Conservation (phyloP, 2,888 invertebrate species). For the Sminthurinus aureus region DNA sequence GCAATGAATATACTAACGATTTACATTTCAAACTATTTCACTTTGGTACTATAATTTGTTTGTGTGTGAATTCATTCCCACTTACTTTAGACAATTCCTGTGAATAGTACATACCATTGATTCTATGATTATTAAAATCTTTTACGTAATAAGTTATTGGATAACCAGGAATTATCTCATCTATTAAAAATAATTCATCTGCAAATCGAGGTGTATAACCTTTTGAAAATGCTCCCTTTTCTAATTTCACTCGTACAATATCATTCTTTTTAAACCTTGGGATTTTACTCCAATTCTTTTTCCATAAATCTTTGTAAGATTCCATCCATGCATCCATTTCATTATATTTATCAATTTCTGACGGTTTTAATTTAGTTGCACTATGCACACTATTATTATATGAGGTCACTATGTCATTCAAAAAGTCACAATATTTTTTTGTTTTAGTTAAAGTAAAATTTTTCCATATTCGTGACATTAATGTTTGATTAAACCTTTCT, state of each 20-base stretch:
- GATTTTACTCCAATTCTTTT: background rate
- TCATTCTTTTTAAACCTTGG: background rate
- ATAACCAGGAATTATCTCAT: background rate
- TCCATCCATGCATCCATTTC: constrained; percentile 29
- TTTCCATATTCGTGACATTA: constrained; percentile 32
- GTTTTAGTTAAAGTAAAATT: constrained; percentile 30
- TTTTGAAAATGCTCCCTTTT: constrained; percentile 32
- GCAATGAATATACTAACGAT: too few relatives aligned
- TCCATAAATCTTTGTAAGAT: background rate
- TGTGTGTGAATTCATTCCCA: background rate
- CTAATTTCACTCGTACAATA: background rate
- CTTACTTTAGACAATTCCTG: background rate
- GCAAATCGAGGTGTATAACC: constrained; percentile 35
- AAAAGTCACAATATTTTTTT: constrained; percentile 34
- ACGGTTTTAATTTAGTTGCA: constrained; percentile 26
- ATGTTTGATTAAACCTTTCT: constrained; percentile 44
- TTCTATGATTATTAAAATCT: background rate
- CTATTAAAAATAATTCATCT: constrained; percentile 17
- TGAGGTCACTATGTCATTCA: constrained; percentile 11
- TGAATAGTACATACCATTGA: background rate
- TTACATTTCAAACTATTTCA: background rate
- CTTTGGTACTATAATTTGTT: background rate
- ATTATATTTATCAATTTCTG: constrained; percentile 15
- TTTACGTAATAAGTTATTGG: background rate
- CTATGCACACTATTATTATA: constrained; percentile 40